These are phyloP conservation scores for Celastrina argiolus DNA, from an alignment of 2,888 invertebrate species.

Conservation along the genomic window DNA sequence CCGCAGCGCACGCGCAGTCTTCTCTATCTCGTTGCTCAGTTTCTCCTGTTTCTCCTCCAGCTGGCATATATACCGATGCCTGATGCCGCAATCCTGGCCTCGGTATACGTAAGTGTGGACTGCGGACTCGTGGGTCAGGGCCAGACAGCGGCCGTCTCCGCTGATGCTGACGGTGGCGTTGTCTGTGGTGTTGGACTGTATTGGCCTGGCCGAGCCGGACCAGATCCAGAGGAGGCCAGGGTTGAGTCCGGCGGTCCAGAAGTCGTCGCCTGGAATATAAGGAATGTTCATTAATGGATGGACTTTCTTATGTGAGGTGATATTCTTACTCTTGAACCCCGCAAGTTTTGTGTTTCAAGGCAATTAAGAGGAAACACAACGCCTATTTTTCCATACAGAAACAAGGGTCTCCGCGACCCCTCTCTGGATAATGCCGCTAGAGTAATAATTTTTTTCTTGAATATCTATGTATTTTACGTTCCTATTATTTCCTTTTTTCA, in stretches of 20 bases:
- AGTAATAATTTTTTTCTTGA: too few relatives aligned
- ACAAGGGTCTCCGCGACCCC: too few relatives aligned
- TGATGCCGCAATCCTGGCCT: conserved; percentile 84
- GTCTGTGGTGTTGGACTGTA: conserved; percentile 66
- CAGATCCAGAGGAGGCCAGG: conserved; percentile 93
- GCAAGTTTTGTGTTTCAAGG: too few relatives aligned
- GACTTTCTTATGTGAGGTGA: too few relatives aligned
- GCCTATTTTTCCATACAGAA: too few relatives aligned
- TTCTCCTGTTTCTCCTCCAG: conserved; percentile 75
- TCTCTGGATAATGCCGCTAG: too few relatives aligned
- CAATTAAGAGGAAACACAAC: too few relatives aligned
- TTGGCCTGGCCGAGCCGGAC: conserved; percentile 88
- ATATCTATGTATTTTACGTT: too few relatives aligned
- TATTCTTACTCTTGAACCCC: too few relatives aligned
- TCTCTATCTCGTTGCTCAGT: conserved; percentile 80
- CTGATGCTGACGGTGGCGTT: conserved; percentile 41
- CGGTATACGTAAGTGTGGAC: conserved; percentile 80
- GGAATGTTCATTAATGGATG: not conserved
- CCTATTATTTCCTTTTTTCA: too few relatives aligned
- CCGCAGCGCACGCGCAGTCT: conserved; percentile 53
- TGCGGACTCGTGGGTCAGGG: conserved; percentile 80
- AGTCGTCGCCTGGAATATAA: conserved; percentile 79
- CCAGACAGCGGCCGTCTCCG: conserved; percentile 85
- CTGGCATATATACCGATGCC: conserved; percentile 86
- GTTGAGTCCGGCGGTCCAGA: conserved; percentile 91